Conservation (phyloP, 2,888 invertebrate species). For the Ashinkailepas kermadecensis region DNA sequence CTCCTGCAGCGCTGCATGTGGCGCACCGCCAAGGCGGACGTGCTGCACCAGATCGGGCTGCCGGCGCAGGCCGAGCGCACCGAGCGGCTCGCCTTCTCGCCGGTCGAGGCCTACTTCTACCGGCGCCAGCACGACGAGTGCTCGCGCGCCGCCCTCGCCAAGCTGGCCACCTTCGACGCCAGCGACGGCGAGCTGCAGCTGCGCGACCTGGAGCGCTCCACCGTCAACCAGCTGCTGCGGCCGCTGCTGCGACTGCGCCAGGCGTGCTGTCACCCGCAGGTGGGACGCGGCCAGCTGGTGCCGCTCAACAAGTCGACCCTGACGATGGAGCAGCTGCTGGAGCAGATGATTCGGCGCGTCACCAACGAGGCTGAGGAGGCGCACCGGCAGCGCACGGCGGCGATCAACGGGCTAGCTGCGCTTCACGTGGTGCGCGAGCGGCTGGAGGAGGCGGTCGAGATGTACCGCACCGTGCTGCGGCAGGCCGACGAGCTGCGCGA, state of each 20-base stretch:
- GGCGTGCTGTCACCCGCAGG: constrained; percentile 62
- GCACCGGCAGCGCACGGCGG: constrained; percentile 54
- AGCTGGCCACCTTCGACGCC: constrained; percentile 41
- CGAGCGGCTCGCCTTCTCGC: constrained; percentile 58
- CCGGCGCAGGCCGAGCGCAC: constrained; percentile 40
- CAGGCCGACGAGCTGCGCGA: constrained; percentile 46
- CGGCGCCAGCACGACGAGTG: constrained; percentile 53
- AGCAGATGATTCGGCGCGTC: constrained; percentile 56
- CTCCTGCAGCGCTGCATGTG: constrained; percentile 55
- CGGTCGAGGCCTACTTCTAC: constrained; percentile 66
- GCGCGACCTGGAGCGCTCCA: constrained; percentile 43
- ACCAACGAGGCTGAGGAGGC: constrained; percentile 55
- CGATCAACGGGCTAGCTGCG: constrained; percentile 62
- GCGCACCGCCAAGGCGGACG: constrained; percentile 60
- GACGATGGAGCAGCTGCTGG: constrained; percentile 57
- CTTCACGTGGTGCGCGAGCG: constrained; percentile 52
- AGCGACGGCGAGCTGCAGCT: constrained; percentile 39
- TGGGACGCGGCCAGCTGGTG: constrained; percentile 50
- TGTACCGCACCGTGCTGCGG: constrained; percentile 47
- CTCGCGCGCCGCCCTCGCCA: constrained; percentile 46
- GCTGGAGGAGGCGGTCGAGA: constrained; percentile 50
- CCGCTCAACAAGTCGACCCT: constrained; percentile 48
- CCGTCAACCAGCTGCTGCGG: constrained; percentile 50
- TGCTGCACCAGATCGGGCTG: constrained; percentile 51
- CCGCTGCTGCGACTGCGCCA: constrained; percentile 60